Evolutionary conservation across 2,888 invertebrate species (phyloP), one percentile per base, ranked within the genome.

Genomic region (Incurvaria masculella): DNA sequence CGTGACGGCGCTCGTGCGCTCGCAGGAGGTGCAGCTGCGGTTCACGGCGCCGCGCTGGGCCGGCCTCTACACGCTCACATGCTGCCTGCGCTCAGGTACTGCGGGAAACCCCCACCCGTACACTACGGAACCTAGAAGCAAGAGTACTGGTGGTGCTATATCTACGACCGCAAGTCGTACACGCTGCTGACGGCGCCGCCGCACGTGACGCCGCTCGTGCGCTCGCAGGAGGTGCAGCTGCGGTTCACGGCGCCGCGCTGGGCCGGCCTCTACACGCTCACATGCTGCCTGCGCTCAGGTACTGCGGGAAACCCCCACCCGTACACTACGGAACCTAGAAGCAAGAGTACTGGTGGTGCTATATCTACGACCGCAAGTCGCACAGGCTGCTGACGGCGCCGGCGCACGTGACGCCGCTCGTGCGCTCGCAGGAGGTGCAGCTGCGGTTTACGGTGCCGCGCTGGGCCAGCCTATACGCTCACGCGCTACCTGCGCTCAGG

Each of bases 281-380:
- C 89, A 18, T 89, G 96, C 46, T 87, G 89, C 64, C 80, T 97
- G 53, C 81, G 91, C 57, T 92, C 91, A 48, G 73, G 73, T 73
- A 49, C 55, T 53, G 55, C 23, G 18, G 4, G 23, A 23, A 6
- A 23, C 5, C 4, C 4, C 42, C 23, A 6, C n/a, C n/a, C n/a
- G n/a, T n/a, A n/a, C n/a, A n/a, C n/a, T n/a, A n/a, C n/a, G n/a
- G n/a, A n/a, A n/a, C n/a, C n/a, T n/a, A 78, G 59, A 78, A 99
- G 68, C 97, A 97, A 68, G 99, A 99, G 72, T 97, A 91, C 75
- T 99, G 99, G 98, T 99, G 98, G 97, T 89, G 97, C 55, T 99
- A 98, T 69, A 90, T 99, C 58, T 92, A 93, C 72, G 98, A 99
- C 78, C 87, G 94, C 60, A 97, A 95, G 74, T 88, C 87, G 51